These are phyloP conservation scores for Platyrinchus mystaceus DNA, from an alignment of 2,797 vertebrate genomes.

Conservation along the genomic window DNA sequence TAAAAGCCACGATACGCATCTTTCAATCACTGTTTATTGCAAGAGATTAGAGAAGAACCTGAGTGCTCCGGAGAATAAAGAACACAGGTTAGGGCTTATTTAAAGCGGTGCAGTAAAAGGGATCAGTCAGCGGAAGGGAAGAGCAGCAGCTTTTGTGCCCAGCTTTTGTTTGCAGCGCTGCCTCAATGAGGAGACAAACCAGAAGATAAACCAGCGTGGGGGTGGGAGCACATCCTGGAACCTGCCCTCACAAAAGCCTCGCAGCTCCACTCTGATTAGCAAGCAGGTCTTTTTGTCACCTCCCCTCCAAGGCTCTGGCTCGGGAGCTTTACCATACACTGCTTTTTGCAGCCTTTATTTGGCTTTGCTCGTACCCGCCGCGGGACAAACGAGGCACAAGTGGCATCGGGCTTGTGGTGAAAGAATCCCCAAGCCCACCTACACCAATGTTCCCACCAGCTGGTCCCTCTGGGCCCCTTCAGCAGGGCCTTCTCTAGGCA, in stretches of 20 bases:
- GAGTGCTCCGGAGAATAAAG: background rate
- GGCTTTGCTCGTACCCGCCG: background rate
- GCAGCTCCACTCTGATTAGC: background rate
- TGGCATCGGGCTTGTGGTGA: background rate
- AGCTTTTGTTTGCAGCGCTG: background rate
- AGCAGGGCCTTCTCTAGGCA: background rate
- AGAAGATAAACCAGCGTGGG: background rate
- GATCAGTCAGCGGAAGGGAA: background rate
- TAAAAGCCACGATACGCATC: background rate
- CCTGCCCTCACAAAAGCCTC: background rate
- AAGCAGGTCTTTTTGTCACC: background rate
- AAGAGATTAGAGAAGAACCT: background rate
- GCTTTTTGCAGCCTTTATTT: background rate
- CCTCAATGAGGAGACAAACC: background rate
- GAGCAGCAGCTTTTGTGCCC: background rate
- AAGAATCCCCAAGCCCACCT: background rate
- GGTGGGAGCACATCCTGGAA: background rate
- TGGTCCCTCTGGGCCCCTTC: background rate
- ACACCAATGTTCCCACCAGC: background rate
- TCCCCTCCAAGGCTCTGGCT: background rate
- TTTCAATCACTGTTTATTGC: background rate
- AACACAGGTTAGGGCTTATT: background rate
- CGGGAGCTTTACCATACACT: background rate
- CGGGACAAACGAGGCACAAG: rapidly evolving
- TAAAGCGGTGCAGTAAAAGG: background rate